Base-by-base conservation (phyloP, 2,888 invertebrate species). In the Macrosiphum euphorbiae region DNA sequence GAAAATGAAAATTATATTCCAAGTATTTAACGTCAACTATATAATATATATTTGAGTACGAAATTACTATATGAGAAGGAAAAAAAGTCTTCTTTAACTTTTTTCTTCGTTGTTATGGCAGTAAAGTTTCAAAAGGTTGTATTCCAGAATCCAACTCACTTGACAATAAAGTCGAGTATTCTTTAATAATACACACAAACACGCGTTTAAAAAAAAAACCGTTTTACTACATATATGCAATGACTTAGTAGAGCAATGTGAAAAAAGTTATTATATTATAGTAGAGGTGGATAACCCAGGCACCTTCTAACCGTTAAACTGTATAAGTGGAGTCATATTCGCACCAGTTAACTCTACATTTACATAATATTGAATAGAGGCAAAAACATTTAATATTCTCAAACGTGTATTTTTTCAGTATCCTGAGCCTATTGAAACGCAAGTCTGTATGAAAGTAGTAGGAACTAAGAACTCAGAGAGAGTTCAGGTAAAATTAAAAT, bases 271-370 rank as follows among this genome's bases (percentile, higher is more conserved):
- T 90, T 90, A 85, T 85, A 90, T 84, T 28, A 84, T 58, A 58
- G 47, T 35, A 41, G 55, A 85, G 89, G 93, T 84, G 90, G 41
- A 86, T 50, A 86, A 90, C 24, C 3, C 28, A 86, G 85, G 90
- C 90, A 52, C 92, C 85, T 90, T 58, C 90, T 50, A 90, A 90
- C 86, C 85, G 86, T 90, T 87, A 94, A 94, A 94, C 90, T 67
- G 86, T 52, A 67, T 90, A 94, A 94, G 94, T 90, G 90, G 86
- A 90, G 20, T 67, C 86, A 41, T 94, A 94, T 67, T 87, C 86
- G 86, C 90, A 52, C 94, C 94, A 87, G 90, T 86, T 90, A 67
- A 67, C 41, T 52, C 90, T 94, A 61, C 87, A 94, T 94, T 90
- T 90, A 61, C 90, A 87, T 94, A 90, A 86, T 52, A 87, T 67